Evolutionary conservation across 2,797 vertebrate genomes (phyloP).

Genomic region (Hyperoplus immaculatus): DNA sequence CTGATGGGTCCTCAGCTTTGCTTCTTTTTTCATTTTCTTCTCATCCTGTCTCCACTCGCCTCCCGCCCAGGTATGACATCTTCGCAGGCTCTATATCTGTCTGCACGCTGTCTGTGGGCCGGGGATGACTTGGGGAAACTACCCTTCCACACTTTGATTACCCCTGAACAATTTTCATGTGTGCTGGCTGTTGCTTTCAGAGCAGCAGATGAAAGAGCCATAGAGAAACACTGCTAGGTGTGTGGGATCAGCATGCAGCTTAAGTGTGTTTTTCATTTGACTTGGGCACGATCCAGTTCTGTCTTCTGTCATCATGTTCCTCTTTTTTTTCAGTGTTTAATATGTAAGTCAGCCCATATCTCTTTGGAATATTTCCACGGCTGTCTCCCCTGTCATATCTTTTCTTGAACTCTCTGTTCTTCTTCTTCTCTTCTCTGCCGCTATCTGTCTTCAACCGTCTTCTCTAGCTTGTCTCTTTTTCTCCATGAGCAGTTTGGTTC

Average conservation of each 20-base stretch:
- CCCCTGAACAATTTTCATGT: constrained; percentile 54
- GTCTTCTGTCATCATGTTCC: constrained; percentile 60
- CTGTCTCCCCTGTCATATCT: constrained; percentile 25
- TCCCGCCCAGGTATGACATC: constrained; percentile 66
- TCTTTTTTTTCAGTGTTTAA: constrained; percentile 40
- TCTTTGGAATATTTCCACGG: constrained; percentile 26
- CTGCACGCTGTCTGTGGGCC: constrained; percentile 67
- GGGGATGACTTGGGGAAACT: constrained; percentile 60
- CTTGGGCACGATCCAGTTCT: constrained; percentile 68
- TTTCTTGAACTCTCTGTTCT: constrained; percentile 12
- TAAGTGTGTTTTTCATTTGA: constrained; percentile 66
- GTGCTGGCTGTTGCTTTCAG: constrained; percentile 49
- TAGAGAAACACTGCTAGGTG: constrained; percentile 48
- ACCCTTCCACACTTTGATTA: constrained; percentile 62
- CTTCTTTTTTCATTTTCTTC: constrained; percentile 27
- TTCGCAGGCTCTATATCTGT: constrained; percentile 64
- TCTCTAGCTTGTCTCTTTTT: constrained; percentile 9
- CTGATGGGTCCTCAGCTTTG: constrained; percentile 3
- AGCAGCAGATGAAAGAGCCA: constrained; percentile 69
- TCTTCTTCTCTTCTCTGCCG: constrained; percentile 3
- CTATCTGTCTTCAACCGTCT: constrained; percentile 4
- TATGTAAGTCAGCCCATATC: constrained; percentile 42
- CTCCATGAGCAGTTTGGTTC: constrained; percentile 8
- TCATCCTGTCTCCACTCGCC: constrained; percentile 65
- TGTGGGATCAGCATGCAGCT: constrained; percentile 61